These are phyloP conservation scores for Rhaphigaster nebulosa DNA, from an alignment of 2,888 invertebrate species.

Conservation along the genomic window DNA sequence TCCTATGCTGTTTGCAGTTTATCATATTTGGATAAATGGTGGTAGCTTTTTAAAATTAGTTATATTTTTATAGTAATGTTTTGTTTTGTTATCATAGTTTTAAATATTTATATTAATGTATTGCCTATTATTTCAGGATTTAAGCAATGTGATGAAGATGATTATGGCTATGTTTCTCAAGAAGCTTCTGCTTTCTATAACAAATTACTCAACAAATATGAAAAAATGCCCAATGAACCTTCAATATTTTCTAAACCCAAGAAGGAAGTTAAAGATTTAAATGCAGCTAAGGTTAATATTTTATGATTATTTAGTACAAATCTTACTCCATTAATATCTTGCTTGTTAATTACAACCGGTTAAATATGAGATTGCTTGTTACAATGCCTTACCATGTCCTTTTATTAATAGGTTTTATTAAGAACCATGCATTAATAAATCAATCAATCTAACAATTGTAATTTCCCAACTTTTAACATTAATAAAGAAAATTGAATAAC, in stretches of 20 bases:
- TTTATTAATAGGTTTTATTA: no score
- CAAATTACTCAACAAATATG: slow-evolving; percentile 88
- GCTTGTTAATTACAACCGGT: no score
- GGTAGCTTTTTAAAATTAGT: neutral
- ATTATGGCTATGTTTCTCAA: slow-evolving; percentile 90
- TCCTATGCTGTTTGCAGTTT: neutral
- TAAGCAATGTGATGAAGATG: slow-evolving; percentile 89
- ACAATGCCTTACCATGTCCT: no score
- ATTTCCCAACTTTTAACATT: no score
- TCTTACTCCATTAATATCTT: neutral
- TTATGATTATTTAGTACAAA: neutral
- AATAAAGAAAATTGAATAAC: no score
- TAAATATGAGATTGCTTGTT: no score
- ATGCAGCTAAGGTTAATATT: slow-evolving; percentile 69
- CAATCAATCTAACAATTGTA: no score
- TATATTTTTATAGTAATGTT: neutral
- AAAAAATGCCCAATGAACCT: slow-evolving; percentile 77
- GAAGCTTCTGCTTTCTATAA: slow-evolving; percentile 85
- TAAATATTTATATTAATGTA: neutral
- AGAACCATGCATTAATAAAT: no score
- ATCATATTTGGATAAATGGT: neutral
- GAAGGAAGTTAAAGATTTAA: slow-evolving; percentile 70
- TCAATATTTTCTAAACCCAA: slow-evolving; percentile 65
- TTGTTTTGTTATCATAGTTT: neutral
- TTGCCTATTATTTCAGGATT: slow-evolving; percentile 70